Evolutionary conservation across 2,797 vertebrate genomes (phyloP).

Genomic region (Sphenopsis melanotis): DNA sequence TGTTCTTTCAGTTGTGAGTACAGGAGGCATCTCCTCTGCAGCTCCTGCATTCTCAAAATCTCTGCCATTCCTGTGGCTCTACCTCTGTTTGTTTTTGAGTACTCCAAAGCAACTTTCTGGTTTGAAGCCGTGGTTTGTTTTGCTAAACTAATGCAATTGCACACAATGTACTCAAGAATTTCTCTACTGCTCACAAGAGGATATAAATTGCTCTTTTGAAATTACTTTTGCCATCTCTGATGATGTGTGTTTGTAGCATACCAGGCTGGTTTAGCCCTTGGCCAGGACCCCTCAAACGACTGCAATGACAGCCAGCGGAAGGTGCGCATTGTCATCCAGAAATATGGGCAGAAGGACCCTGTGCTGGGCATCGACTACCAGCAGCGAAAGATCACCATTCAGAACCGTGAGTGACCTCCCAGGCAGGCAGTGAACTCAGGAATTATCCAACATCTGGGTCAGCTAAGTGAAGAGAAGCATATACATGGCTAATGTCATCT

Average conservation of each 20-base stretch:
- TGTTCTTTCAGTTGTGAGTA: neutral
- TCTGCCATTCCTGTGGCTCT: neutral
- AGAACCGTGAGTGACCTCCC: slow-evolving; percentile 83
- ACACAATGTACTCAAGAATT: neutral
- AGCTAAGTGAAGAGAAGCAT: neutral
- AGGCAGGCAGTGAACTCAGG: neutral
- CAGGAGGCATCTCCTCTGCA: neutral
- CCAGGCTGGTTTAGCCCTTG: slow-evolving; percentile 84
- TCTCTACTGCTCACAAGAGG: neutral
- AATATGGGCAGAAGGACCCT: slow-evolving; percentile 80
- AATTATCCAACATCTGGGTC: neutral
- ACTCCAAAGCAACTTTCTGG: neutral
- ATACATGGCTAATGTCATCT: neutral
- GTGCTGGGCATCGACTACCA: slow-evolving; percentile 86
- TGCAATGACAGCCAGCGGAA: slow-evolving; percentile 87
- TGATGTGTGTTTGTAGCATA: slow-evolving; percentile 77
- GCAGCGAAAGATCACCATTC: slow-evolving; percentile 89
- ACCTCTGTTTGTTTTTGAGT: neutral
- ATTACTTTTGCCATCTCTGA: neutral
- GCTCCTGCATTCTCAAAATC: neutral
- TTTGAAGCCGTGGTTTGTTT: neutral
- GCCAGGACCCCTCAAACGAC: slow-evolving; percentile 88
- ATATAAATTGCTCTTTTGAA: neutral
- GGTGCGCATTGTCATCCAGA: slow-evolving; percentile 87
- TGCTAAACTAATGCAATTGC: neutral